Evolutionary conservation across 23 tunicate genomes (phyloP).

Genomic region (Trididemnum nubilum): DNA sequence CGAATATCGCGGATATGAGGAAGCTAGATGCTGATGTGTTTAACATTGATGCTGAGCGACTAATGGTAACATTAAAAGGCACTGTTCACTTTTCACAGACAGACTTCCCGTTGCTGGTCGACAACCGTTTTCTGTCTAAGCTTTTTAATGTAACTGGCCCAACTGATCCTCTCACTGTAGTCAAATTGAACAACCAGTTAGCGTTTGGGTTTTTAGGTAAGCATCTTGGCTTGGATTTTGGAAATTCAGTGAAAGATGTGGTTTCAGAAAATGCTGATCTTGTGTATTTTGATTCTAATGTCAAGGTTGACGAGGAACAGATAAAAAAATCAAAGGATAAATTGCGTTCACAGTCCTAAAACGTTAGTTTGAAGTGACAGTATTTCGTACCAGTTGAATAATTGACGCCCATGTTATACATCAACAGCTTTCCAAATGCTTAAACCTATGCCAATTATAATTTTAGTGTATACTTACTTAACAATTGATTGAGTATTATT

Average conservation of each 20-base stretch:
- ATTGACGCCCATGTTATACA: too few species aligned
- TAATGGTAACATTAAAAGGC: conserved; percentile 60
- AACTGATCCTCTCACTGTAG: conserved; percentile 34
- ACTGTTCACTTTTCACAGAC: conserved; percentile 59
- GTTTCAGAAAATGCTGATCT: conserved; percentile 18
- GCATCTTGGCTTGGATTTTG: conserved; percentile 50
- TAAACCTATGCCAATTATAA: too few species aligned
- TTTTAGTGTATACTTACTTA: too few species aligned
- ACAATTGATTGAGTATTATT: too few species aligned
- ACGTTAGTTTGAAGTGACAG: too few species aligned
- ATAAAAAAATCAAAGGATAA: conserved; percentile 40
- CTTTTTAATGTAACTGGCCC: conserved; percentile 31
- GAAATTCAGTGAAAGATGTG: conserved; percentile 24
- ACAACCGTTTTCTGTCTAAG: conserved; percentile 30
- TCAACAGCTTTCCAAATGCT: too few species aligned
- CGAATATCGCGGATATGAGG: conserved; percentile 42
- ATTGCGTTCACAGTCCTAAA: conserved; percentile 21
- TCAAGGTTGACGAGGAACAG: conserved; percentile 46
- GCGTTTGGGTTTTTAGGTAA: conserved; percentile 55
- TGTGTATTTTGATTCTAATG: conserved; percentile 38
- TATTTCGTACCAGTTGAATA: too few species aligned
- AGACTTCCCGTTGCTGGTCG: conserved; percentile 53
- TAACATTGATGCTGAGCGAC: conserved; percentile 52
- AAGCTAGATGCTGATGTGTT: conserved; percentile 55
- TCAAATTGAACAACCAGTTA: conserved; percentile 35